These are phyloP conservation scores for Scolopax bukidnonensis DNA, from an alignment of 2,797 vertebrate genomes.

Conservation along the genomic window DNA sequence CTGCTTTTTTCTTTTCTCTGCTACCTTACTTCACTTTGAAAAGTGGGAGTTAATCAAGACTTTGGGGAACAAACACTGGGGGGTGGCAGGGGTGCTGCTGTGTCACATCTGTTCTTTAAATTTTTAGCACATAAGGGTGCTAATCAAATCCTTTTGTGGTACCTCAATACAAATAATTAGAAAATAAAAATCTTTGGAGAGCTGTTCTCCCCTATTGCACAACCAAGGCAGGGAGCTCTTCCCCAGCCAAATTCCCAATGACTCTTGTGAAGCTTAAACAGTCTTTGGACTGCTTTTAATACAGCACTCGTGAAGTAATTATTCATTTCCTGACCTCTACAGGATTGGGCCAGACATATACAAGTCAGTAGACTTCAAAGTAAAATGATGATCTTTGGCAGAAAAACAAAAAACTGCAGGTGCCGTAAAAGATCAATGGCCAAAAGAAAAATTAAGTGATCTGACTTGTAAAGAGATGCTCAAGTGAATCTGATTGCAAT, in stretches of 20 bases:
- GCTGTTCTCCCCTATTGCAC: background rate
- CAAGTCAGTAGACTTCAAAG: constrained; percentile 37
- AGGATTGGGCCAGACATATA: background rate
- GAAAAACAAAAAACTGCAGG: constrained; percentile 55
- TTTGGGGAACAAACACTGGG: background rate
- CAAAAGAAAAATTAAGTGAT: constrained; percentile 33
- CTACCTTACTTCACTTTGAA: background rate
- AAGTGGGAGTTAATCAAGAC: background rate
- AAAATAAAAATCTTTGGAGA: background rate
- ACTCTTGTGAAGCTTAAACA: constrained; percentile 16
- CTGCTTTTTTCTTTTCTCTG: background rate
- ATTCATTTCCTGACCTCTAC: background rate
- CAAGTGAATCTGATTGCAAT: background rate
- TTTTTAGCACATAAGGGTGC: background rate
- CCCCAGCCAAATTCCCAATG: constrained; percentile 26
- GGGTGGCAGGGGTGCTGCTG: background rate
- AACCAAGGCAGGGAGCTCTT: background rate
- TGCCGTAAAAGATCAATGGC: background rate
- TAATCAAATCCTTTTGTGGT: background rate
- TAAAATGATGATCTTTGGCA: constrained; percentile 39
- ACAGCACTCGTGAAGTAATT: background rate
- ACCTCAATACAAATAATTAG: background rate
- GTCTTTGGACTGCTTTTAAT: background rate
- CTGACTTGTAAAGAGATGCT: background rate
- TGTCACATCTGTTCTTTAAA: background rate